Base-by-base conservation (phyloP, 1,140 invertebrate species). In the Coptotermes formosanus region DNA sequence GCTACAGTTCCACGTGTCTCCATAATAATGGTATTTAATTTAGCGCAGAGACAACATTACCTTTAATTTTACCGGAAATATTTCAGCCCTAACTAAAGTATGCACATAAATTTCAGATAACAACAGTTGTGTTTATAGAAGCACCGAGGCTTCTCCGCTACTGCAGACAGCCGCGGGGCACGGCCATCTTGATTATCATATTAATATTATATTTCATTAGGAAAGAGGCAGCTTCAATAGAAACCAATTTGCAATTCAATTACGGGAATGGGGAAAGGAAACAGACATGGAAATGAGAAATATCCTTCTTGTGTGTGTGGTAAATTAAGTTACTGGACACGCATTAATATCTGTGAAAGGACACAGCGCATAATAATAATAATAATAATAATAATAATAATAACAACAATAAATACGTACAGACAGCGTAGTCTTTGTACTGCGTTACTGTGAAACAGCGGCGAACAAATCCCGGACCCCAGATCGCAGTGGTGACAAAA, bases 231-330 rank as follows among this genome's bases (percentile, higher is more conserved):
- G 64, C 25, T 75, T 25, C 64, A 75, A 75, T 30, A n/a, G 64
- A 30, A 75, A 75, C 64, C 64, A 75, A 75, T 75, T 16, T 75
- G 64, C 64, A 75, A 75, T 75, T 75, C n/a, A 75, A 75, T 30
- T n/a, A 19, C 1, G 64, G 8, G 64, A 30, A 75, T 16, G 16
- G 64, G 11, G 64, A 75, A 25, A 25, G 9, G n/a, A 30, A 75
- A 25, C 1, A 75, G 14, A 30, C 8, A 30, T 8, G n/a, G n/a
- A 30, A 75, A 75, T 75, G 25, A n/a, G 38, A 38, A 38, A 30
- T 25, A 75, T 7, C 64, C 64, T 75, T 30, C 64, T 30, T 7
- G n/a, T 11, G 7, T n/a, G 38, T 38, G 8, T 75, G 64, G 25
- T 75, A n/a, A 75, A 75, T 75, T 75, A n/a, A 75, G 64, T 30